A percentile compares a stretch with the other conserved stretches of the same genome.
Evolutionary conservation across 2,888 invertebrate genomes (phyloP).

Genomic region (Tethea ocularis): DNA sequence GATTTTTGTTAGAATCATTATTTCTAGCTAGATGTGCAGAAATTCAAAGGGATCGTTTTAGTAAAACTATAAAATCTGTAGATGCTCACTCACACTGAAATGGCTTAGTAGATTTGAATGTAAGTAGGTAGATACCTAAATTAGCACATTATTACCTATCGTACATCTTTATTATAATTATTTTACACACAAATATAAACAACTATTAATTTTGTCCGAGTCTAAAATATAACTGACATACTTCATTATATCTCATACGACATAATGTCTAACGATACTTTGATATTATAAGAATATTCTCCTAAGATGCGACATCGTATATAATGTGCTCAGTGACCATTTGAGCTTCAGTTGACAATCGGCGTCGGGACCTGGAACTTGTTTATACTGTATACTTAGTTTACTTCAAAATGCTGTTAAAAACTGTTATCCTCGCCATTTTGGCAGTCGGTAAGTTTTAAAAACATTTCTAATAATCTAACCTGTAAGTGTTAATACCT

Average conservation of each 20-base stretch:
- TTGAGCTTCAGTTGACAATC: constrained; percentile 49
- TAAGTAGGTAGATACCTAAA: no score
- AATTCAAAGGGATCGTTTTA: no score
- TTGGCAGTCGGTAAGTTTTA: constrained; percentile 56
- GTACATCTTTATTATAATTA: no score
- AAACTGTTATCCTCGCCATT: constrained; percentile 47
- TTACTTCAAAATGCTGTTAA: constrained; percentile 56
- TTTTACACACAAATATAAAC: no score
- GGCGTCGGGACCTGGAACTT: constrained; percentile 29
- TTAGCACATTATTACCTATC: no score
- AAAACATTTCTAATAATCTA: background rate
- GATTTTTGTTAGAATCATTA: no score
- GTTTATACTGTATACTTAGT: constrained; percentile 18
- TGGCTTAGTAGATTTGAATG: no score
- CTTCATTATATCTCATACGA: background rate
- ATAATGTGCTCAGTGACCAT: constrained; percentile 6
- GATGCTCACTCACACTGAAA: no score
- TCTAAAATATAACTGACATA: background rate
- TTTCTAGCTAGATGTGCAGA: no score
- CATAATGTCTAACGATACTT: background rate
- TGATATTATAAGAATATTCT: background rate
- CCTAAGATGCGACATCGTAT: background rate
- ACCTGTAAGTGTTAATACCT: no score
- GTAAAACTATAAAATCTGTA: no score
- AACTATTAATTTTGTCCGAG: no score